Conservation (phyloP, 2,797 vertebrate genomes). For the Buphagus erythrorhynchus region DNA sequence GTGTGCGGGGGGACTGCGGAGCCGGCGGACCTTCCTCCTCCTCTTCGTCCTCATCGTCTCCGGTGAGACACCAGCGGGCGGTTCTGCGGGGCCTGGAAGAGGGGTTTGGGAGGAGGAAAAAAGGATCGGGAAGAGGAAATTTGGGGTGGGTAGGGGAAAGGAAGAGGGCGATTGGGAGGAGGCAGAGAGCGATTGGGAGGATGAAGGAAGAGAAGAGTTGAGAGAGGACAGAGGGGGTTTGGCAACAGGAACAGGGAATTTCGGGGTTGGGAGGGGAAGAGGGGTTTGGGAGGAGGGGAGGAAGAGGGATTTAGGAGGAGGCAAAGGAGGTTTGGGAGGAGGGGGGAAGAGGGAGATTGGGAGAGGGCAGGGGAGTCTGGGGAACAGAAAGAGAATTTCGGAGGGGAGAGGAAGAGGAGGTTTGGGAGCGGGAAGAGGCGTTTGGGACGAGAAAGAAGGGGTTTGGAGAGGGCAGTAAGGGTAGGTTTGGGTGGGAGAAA, state of each 20-base stretch:
- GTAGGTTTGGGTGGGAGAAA: background rate
- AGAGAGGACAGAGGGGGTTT: background rate
- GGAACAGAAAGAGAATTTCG: background rate
- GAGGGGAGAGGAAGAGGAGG: rapidly evolving
- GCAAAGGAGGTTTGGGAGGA: rapidly evolving
- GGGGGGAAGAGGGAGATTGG: background rate
- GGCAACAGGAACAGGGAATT: background rate
- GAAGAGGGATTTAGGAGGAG: background rate
- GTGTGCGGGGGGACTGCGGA: background rate
- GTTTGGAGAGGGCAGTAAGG: background rate
- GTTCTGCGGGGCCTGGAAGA: background rate
- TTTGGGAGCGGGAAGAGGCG: background rate
- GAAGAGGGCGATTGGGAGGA: background rate
- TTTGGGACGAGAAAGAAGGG: background rate
- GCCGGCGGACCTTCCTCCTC: background rate
- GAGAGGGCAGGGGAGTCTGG: background rate
- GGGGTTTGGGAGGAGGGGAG: background rate
- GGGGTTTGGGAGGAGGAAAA: too few species aligned
- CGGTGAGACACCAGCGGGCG: background rate
- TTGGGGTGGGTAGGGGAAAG: background rate
- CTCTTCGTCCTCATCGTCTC: background rate
- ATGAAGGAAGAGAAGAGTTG: background rate
- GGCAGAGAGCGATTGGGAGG: too few species aligned
- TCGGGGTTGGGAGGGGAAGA: background rate
- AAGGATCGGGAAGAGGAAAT: background rate